Percentiles rank a stretch among this genome's conserved stretches.
Evolutionary conservation across 2,888 invertebrate genomes (phyloP).

Genomic region (Apamea monoglypha): DNA sequence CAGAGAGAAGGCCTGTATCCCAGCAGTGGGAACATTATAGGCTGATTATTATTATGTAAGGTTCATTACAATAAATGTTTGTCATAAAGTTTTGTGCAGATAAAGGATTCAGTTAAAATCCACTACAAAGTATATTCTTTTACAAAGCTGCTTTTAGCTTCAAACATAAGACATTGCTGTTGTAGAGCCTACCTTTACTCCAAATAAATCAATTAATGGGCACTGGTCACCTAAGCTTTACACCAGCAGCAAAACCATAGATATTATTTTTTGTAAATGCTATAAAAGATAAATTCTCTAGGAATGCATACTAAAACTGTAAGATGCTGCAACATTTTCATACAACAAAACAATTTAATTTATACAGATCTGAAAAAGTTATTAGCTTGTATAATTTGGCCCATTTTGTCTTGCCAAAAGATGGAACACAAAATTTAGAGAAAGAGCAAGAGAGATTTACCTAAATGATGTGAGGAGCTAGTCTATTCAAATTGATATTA

Average conservation of each 20-base stretch:
- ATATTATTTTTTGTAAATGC: neutral
- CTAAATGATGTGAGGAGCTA: neutral
- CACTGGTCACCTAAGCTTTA: neutral
- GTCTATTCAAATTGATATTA: too few species aligned
- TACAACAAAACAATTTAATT: too few species aligned
- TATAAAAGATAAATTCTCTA: too few species aligned
- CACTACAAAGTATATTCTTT: neutral
- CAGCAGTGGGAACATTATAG: too few species aligned
- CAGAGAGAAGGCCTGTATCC: too few species aligned
- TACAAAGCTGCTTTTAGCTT: neutral
- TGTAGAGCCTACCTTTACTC: neutral
- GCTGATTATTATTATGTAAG: too few species aligned
- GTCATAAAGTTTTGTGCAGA: neutral
- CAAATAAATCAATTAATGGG: neutral
- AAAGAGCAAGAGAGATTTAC: neutral
- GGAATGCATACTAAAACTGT: neutral
- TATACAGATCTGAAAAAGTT: too few species aligned
- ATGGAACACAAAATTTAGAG: neutral
- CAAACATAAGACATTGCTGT: neutral
- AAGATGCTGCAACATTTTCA: neutral
- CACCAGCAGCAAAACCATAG: neutral
- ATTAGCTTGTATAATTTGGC: neutral
- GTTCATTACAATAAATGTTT: neutral
- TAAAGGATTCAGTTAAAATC: neutral
- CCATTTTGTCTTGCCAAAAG: neutral